Evolutionary conservation across 2,888 invertebrate genomes (phyloP).

Genomic region (Drosophila quinaria): DNA sequence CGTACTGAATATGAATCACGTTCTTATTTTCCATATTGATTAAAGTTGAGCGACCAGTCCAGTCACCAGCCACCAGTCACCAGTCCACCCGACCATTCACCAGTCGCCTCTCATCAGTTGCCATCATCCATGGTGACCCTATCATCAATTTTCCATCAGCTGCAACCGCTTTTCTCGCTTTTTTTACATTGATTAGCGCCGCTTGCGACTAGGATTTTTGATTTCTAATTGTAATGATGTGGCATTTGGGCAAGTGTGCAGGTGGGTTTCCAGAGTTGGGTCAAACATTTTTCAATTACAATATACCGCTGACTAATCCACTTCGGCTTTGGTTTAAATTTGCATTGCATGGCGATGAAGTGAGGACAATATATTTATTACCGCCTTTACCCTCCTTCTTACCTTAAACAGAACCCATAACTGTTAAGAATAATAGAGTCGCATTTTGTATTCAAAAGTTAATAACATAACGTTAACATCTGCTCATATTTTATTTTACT

Average conservation of each 20-base stretch:
- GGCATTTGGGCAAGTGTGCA: neutral
- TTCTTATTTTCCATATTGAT: slow-evolving; percentile 73
- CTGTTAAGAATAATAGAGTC: neutral
- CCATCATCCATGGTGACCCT: neutral
- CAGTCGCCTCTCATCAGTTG: neutral
- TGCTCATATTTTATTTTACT: neutral
- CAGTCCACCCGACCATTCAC: neutral
- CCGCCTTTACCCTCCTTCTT: neutral
- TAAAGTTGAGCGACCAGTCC: slow-evolving; percentile 39
- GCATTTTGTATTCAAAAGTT: slow-evolving; percentile 1
- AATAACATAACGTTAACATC: neutral
- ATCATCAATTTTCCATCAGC: neutral
- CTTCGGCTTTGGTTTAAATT: slow-evolving; percentile 47
- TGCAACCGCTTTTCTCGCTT: slow-evolving; percentile 30
- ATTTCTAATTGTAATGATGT: slow-evolving; percentile 36
- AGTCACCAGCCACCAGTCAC: slow-evolving; percentile 7
- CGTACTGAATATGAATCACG: slow-evolving; percentile 74
- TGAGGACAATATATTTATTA: neutral
- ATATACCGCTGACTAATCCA: slow-evolving; percentile 25
- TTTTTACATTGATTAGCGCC: slow-evolving; percentile 56
- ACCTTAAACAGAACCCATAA: neutral
- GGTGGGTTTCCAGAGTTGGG: neutral
- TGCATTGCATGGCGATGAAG: slow-evolving; percentile 34
- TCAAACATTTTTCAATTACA: slow-evolving; percentile 58
- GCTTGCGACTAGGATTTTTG: slow-evolving; percentile 28